Base-by-base conservation (phyloP, 2,888 invertebrate species). In the Campoletis raptor region DNA sequence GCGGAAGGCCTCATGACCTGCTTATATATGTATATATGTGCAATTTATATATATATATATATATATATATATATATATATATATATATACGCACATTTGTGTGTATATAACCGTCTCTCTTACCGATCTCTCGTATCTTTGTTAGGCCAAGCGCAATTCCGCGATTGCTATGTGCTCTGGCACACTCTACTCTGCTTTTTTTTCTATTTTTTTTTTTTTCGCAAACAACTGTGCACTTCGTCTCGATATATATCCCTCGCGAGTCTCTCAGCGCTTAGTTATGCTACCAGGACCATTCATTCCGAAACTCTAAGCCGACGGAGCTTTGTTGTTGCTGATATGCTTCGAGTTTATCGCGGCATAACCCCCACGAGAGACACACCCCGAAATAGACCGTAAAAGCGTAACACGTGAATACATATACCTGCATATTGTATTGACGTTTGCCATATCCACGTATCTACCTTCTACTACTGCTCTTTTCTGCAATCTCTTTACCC, bases 291-390 rank as follows among this genome's bases (percentile, higher is more conserved):
- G 72, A 52, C 74, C 83, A 83, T 86, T 83, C 73, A 73, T 81
- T 86, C 57, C 36, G 77, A 64, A 73, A 77, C 73, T 83, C 83
- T 78, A 80, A 85, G 82, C 76, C 42, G 67, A 54, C 40, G 15
- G 66, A 66, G 81, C 83, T 83, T 86, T 83, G 83, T 83, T 83
- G 67, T 80, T 24, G 54, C 83, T 86, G 86, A 86, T 86, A 86
- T 54, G 86, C 86, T 78, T 77, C 77, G 83, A 86, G 77, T 86
- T 86, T 86, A 81, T 86, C 81, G 81, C 52, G 40, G 77, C 30
- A 72, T 69, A 81, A 81, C 76, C 83, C 83, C 61, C 67, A 37
- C 72, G 57, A 45, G 76, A 21, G 74, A 67, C 48, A 45, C 73
- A 74, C 66, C 66, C 64, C 76, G 66, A 57, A 80, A 74, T 80